Evolutionary conservation across 2,797 vertebrate genomes (phyloP).

Genomic region (Pogoniulus pusillus): DNA sequence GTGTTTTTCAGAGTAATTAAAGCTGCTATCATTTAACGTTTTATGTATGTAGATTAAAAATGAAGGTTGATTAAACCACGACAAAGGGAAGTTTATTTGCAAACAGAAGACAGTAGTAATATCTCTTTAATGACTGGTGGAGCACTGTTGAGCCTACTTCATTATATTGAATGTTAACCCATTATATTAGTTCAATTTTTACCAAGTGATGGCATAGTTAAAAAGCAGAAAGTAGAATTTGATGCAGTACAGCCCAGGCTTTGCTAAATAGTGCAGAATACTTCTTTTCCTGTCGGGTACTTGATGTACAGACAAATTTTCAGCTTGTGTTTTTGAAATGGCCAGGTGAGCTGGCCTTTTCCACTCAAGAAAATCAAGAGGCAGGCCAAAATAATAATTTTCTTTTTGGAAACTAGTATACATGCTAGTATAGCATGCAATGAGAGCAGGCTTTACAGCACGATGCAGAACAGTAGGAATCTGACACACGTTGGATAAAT

Average conservation of each 20-base stretch:
- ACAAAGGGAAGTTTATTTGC: conserved; percentile 64
- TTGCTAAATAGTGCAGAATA: neutral
- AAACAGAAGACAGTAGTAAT: neutral
- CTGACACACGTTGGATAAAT: neutral
- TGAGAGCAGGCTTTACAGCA: conserved; percentile 33
- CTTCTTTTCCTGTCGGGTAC: neutral
- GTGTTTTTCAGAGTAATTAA: conserved; percentile 67
- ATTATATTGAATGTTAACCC: neutral
- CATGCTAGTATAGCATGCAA: conserved; percentile 7
- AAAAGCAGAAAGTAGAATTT: neutral
- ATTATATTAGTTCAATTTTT: neutral
- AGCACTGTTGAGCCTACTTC: conserved; percentile 2
- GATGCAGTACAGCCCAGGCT: neutral
- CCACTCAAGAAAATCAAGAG: conserved; percentile 24
- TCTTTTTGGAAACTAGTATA: conserved; percentile 42
- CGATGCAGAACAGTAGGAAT: conserved; percentile 7
- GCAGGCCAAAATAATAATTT: conserved; percentile 35
- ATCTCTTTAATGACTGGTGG: conserved; percentile 37
- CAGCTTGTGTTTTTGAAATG: conserved; percentile 27
- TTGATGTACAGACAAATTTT: conserved; percentile 32
- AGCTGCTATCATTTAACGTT: conserved; percentile 57
- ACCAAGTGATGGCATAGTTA: neutral
- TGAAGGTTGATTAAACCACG: conserved; percentile 61
- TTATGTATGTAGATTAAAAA: conserved; percentile 72
- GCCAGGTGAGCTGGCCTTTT: conserved; percentile 2